These are phyloP conservation scores for Lasiommata megera DNA, from an alignment of 2,888 invertebrate species.

Conservation along the genomic window DNA sequence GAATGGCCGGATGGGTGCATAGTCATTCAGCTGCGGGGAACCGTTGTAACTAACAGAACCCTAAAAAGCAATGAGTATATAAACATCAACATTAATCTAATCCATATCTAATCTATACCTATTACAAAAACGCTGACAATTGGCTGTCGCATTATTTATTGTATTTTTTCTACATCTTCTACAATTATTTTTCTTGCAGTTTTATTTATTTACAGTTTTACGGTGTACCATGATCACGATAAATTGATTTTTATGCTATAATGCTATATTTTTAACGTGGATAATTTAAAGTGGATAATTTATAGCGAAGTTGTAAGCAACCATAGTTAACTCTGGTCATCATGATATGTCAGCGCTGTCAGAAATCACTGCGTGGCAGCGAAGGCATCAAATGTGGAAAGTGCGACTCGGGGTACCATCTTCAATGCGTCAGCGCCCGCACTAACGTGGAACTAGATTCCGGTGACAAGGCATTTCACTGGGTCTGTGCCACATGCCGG, in stretches of 20 bases:
- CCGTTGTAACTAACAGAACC: too few relatives aligned
- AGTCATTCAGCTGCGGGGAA: too few relatives aligned
- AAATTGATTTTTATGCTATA: neutral
- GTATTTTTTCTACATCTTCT: constrained; percentile 3
- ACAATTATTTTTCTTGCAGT: neutral
- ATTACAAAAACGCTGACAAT: too few relatives aligned
- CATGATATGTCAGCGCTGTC: constrained; percentile 54
- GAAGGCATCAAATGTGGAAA: constrained; percentile 48
- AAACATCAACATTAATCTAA: too few relatives aligned
- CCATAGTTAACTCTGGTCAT: neutral
- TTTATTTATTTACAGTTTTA: too few relatives aligned
- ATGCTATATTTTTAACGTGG: neutral
- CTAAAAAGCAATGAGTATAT: too few relatives aligned
- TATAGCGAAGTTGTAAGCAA: too few relatives aligned
- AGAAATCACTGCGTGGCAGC: constrained; percentile 42
- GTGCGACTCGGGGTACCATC: constrained; percentile 48
- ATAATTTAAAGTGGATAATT: too few relatives aligned
- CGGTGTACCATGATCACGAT: neutral
- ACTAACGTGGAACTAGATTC: constrained; percentile 37
- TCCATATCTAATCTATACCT: too few relatives aligned
- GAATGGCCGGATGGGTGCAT: too few relatives aligned
- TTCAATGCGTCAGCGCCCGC: constrained; percentile 40
- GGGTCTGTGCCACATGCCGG: constrained; percentile 59
- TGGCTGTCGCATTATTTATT: neutral
- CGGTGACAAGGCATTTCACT: constrained; percentile 52